Percentiles rank a stretch among this genome's conserved stretches.
phyloP scores from a whole-genome alignment of 2,797 vertebrate genomes.

The Anguilla obscura region DNA sequence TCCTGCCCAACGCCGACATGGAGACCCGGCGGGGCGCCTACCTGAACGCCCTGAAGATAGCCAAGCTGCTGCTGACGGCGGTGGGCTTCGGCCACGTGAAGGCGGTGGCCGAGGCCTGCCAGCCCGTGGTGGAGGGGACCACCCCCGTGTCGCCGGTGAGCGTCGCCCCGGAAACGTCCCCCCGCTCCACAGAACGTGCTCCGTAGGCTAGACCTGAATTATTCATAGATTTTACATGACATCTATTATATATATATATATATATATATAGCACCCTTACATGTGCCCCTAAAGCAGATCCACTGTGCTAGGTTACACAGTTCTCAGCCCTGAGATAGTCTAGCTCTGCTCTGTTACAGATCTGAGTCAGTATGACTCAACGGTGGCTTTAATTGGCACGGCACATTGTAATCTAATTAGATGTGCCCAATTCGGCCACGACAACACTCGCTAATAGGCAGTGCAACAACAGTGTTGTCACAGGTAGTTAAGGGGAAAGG shows the following conservation, averaged over 20 bases:
- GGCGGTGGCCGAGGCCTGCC: constrained; percentile 95
- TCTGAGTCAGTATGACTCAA: background rate
- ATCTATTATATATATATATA: background rate
- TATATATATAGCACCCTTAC: background rate
- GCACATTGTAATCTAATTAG: background rate
- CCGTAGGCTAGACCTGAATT: background rate
- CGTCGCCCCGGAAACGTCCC: background rate
- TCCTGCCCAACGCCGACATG: constrained; percentile 96
- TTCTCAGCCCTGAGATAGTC: background rate
- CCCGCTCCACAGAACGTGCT: background rate
- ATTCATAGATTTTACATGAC: background rate
- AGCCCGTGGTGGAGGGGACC: constrained; percentile 90
- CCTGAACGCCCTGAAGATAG: constrained; percentile 97
- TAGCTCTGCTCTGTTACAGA: background rate
- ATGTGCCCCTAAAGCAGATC: background rate
- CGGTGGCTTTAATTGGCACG: background rate
- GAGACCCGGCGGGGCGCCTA: constrained; percentile 97
- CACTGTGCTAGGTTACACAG: background rate
- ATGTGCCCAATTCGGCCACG: too few species aligned
- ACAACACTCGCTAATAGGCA: background rate
- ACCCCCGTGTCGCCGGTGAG: constrained; percentile 90
- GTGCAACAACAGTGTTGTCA: background rate
- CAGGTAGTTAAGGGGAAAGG: background rate
- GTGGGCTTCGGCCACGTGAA: constrained; percentile 97
- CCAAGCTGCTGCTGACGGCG: constrained; percentile 93